Percentiles rank a stretch among this genome's conserved stretches.
Conservation (phyloP, 2,888 invertebrate genomes). For the Resseliella maxima region DNA sequence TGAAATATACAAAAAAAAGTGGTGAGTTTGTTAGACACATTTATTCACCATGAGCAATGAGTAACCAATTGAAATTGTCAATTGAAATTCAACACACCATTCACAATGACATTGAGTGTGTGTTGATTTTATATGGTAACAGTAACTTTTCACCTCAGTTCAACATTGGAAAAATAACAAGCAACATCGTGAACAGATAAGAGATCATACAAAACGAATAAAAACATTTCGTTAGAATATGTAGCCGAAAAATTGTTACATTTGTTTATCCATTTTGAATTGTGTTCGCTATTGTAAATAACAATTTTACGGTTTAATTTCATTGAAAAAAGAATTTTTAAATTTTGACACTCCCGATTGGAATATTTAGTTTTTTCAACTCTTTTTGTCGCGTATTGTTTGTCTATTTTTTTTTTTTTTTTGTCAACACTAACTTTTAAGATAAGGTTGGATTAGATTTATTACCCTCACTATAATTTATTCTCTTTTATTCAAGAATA, state of each 20-base stretch:
- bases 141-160: conserved; percentile 53
- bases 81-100: neutral
- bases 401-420: neutral
- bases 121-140: neutral
- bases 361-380: neutral
- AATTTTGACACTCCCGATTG: no score
- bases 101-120: neutral
- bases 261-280: neutral
- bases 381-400: neutral
- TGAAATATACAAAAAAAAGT: neutral
- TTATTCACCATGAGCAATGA: neutral
- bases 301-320: no score
- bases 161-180: conserved; percentile 50
- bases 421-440: conserved; percentile 26
- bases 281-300: neutral
- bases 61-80: neutral
- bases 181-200: conserved; percentile 46
- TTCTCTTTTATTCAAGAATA: neutral
- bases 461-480: neutral
- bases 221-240: neutral
- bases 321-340: neutral
- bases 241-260: neutral
- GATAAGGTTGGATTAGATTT: conserved; percentile 29
- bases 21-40: neutral
- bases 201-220: neutral